phyloP scores from a whole-genome alignment of 2,888 invertebrate genomes.

The Rhagonycha fulva region DNA sequence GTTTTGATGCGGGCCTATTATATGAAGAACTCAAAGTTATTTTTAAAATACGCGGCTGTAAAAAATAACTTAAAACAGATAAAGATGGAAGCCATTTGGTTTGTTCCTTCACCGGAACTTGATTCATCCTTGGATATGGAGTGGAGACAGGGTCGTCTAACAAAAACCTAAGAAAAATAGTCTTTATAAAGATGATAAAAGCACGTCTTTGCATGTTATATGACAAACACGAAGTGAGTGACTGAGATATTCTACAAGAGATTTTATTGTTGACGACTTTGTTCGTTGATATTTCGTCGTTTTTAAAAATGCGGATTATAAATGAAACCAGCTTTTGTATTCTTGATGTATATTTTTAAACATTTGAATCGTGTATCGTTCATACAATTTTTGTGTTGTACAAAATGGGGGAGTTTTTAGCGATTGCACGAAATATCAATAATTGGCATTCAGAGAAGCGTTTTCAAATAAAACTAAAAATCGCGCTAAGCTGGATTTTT shows the following conservation, averaged over 20 bases:
- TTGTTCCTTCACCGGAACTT: constrained; percentile 48
- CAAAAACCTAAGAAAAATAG: constrained; percentile 57
- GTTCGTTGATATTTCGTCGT: constrained; percentile 52
- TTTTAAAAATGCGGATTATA: constrained; percentile 53
- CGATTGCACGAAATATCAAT: constrained; percentile 37
- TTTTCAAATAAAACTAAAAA: constrained; percentile 52
- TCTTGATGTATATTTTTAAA: constrained; percentile 51
- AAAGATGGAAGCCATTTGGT: constrained; percentile 39
- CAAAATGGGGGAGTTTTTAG: constrained; percentile 41
- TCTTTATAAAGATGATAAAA: constrained; percentile 57
- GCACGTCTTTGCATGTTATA: constrained; percentile 57
- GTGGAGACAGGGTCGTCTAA: constrained; percentile 52
- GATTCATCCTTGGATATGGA: constrained; percentile 42
- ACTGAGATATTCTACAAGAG: constrained; percentile 56
- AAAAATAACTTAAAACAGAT: constrained; percentile 37
- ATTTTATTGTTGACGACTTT: constrained; percentile 56
- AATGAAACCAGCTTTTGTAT: constrained; percentile 50
- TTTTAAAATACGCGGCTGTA: constrained; percentile 33
- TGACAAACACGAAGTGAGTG: constrained; percentile 56
- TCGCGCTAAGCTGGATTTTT: constrained; percentile 52
- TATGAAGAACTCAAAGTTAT: constrained; percentile 36
- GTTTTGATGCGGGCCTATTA: constrained; percentile 55
- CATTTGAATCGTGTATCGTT: constrained; percentile 53
- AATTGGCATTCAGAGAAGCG: constrained; percentile 52
- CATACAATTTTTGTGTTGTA: constrained; percentile 43